These are phyloP conservation scores for Myrmecophaga tridactyla DNA, from an alignment of 2,113 vertebrate species.

Conservation along the genomic window DNA sequence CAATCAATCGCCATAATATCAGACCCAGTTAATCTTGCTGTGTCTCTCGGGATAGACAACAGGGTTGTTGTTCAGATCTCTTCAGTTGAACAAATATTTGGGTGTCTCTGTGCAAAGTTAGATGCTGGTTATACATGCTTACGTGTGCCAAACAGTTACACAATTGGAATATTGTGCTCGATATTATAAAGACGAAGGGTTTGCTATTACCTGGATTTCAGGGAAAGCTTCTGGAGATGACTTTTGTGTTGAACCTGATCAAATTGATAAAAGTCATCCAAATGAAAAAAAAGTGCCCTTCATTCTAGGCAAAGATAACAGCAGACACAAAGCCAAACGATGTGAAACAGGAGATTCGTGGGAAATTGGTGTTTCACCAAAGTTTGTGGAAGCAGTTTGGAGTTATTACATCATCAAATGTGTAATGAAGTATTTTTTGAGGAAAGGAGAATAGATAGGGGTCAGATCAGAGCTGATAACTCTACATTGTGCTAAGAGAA, in stretches of 20 bases:
- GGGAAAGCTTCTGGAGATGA: neutral
- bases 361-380: neutral
- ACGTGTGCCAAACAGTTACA: neutral
- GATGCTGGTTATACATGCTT: neutral
- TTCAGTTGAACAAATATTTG: neutral
- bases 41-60: neutral
- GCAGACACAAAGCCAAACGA: neutral
- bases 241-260: neutral
- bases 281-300: neutral
- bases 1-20: neutral
- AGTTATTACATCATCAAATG: neutral
- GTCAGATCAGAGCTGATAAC: neutral
- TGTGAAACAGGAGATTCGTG: neutral
- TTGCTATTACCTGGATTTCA: neutral
- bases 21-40: no score
- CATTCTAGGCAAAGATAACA: neutral
- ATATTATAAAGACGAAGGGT: neutral
- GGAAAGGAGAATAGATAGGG: neutral
- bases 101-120: neutral
- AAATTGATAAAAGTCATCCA: neutral
- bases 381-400: neutral
- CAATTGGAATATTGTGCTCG: neutral
- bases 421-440: conserved; percentile 17
- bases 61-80: neutral
- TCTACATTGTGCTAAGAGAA: neutral